Base-by-base conservation (phyloP, 2,888 invertebrate genomes). In the Corbicula japonica region DNA sequence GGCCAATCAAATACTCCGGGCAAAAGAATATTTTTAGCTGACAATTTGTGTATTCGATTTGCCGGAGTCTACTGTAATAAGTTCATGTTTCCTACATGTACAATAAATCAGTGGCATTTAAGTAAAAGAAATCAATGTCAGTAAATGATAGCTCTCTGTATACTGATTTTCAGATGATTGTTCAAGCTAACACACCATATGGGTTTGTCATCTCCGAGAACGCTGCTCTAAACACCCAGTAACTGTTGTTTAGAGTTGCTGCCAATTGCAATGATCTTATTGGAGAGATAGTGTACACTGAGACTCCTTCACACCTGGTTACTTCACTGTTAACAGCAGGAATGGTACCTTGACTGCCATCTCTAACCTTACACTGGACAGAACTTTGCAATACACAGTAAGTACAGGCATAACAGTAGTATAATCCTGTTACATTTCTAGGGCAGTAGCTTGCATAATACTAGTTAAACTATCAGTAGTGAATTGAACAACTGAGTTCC, bases 231-330 rank as follows among this genome's bases (percentile, higher is more conserved):
- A 87, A 86, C 12, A 50, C 62, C 18, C 77, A 78, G 8, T n/a
- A n/a, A n/a, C n/a, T n/a, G n/a, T 78, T 92, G 5, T 85, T 76
- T 26, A 52, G 54, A 30, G 89, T 91, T 5, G 56, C 77, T 0
- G 91, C 91, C n/a, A 77, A 32, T 6, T 91, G 91, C 68, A 61
- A 65, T 32, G 92, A 92, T 73, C 74, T 83, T 10, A 70, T 83
- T 23, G 89, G 88, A 1, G 35, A 46, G n/a, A 77, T 90, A 26
- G 79, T 81, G 2, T 89, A 86, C 62, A 83, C 72, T 88, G 89
- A 12, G 84, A 87, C 69, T 80, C 85, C 28, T 86, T 85, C 8
- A 85, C 86, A 18, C 80, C 85, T 35, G 84, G 84, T 41, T 88
- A 86, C 73, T 89, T 89, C 76, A 65, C 70, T 4, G 78, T 89